Percentiles rank a stretch among this genome's conserved stretches.
These are phyloP conservation scores for Nixonia krombeini DNA, from an alignment of 1,140 invertebrate genomes.

Conservation along the genomic window DNA sequence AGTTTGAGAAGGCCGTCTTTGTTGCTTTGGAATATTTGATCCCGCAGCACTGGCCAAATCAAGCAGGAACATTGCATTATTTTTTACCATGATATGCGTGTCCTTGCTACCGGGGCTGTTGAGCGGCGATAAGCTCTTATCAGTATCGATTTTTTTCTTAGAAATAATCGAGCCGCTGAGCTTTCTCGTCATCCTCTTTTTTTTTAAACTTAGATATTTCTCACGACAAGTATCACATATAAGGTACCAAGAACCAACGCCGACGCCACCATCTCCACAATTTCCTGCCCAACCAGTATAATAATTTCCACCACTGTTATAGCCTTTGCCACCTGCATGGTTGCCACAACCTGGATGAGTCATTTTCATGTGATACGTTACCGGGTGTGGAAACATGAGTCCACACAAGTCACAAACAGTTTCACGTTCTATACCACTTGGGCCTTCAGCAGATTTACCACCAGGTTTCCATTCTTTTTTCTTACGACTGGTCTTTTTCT, in stretches of 20 bases:
- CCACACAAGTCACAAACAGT: conserved; percentile 91
- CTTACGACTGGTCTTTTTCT: conserved; percentile 73
- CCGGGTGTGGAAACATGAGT: conserved; percentile 81
- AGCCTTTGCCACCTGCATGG: conserved; percentile 88
- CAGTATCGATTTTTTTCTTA: conserved; percentile 42
- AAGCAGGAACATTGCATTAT: conserved; percentile 95
- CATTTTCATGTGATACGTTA: conserved; percentile 93
- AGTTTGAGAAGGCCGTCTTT: conserved; percentile 73
- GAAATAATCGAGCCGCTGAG: conserved; percentile 48
- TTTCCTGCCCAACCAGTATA: conserved; percentile 90
- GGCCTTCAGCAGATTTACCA: conserved; percentile 43
- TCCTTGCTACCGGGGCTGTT: conserved; percentile 69
- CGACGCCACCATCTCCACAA: conserved; percentile 89
- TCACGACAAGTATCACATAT: conserved; percentile 92
- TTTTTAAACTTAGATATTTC: conserved; percentile 78
- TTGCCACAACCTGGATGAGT: conserved; percentile 91
- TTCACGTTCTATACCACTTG: conserved; percentile 68
- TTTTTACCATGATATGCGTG: conserved; percentile 86
- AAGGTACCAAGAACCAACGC: conserved; percentile 91
- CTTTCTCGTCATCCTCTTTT: conserved; percentile 59
- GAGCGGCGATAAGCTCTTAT: conserved; percentile 61
- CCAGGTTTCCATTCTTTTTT: conserved; percentile 74
- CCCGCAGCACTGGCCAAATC: conserved; percentile 85
- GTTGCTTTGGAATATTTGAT: conserved; percentile 69
- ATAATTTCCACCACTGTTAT: conserved; percentile 88